These are phyloP conservation scores for Amniataba percoides DNA, from an alignment of 2,797 vertebrate species.

Conservation along the genomic window DNA sequence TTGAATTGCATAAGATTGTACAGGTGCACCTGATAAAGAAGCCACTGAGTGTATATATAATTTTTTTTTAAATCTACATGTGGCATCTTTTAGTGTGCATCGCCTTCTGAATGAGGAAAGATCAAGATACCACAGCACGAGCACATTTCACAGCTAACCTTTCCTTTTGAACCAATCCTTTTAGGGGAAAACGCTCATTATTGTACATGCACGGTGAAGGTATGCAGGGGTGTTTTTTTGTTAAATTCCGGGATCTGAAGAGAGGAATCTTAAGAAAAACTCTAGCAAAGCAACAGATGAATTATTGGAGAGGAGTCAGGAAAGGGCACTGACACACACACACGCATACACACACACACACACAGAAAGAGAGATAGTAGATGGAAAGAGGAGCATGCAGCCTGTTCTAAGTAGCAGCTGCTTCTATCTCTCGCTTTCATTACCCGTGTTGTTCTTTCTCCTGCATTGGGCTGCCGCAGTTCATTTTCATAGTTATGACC, in stretches of 20 bases:
- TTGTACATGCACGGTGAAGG: conserved; percentile 32
- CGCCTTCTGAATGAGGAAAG: conserved; percentile 3
- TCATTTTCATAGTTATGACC: conserved; percentile 51
- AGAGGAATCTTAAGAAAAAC: conserved; percentile 47
- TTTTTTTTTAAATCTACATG: neutral
- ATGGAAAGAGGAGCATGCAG: conserved; percentile 18
- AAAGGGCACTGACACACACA: conserved; percentile 34
- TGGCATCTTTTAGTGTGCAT: neutral
- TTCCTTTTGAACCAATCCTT: conserved; percentile 61
- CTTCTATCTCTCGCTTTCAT: conserved; percentile 20
- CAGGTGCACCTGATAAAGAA: too few species aligned
- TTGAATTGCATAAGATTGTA: too few species aligned
- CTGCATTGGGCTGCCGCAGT: conserved; percentile 16
- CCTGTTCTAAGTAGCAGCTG: neutral
- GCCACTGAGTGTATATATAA: too few species aligned
- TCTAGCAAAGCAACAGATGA: conserved; percentile 51
- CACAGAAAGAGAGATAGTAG: neutral
- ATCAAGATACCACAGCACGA: neutral
- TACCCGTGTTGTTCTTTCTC: conserved; percentile 15
- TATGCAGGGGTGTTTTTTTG: conserved; percentile 47
- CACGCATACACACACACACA: neutral
- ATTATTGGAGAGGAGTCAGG: conserved; percentile 43
- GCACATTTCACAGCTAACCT: conserved; percentile 42
- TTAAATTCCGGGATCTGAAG: conserved; percentile 49
- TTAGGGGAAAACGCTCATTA: conserved; percentile 61